Base-by-base conservation (phyloP, 53 echinoderm and acorn worm species). In the Patiria pectinifera region DNA sequence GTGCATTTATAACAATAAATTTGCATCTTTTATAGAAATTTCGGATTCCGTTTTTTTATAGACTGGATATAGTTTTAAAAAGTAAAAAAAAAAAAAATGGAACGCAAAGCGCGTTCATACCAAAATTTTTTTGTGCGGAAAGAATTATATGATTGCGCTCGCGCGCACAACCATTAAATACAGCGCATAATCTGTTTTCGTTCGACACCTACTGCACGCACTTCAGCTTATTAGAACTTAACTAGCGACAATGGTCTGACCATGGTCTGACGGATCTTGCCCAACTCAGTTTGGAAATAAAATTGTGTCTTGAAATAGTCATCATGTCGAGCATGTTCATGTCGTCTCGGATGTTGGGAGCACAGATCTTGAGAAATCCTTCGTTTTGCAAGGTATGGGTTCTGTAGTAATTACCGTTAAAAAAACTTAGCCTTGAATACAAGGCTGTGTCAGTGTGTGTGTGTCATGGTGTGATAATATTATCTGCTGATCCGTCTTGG, bases 361-460 rank as follows among this genome's bases (percentile, higher is more conserved):
- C 87, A 25, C 2, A 53, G 60, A 87, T 87, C 49, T 74, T 87
- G 23, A 71, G 87, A 76, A 87, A 87, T 60, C 87, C 76, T 21
- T 24, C 87, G 26, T 75, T 87, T 76, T 87, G 76, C 58, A 87
- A 87, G 87, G 87, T 87, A 76, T 10, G 74, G 43, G 3, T 60
- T 18, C 22, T 8, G 3, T n/a, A 63, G 7, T 82, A 15, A 16
- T 84, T 62, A n/a, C 4, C 13, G 26, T 24, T 78, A 35, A 35
- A 35, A 35, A 35, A 35, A 35, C 35, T 35, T 35, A 35, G 35
- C 35, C 35, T 35, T 35, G 35, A 35, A 35, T 35, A 35, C 35
- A 35, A 35, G 35, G 35, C 35, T 35, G 35, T 35, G 35, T 35
- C 35, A 35, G 1, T 35, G 35, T 35, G 35, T 35, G 35, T 35